phyloP scores from a whole-genome alignment of 53 echinoderm and acorn worm genomes.

The Henricia sp. region DNA sequence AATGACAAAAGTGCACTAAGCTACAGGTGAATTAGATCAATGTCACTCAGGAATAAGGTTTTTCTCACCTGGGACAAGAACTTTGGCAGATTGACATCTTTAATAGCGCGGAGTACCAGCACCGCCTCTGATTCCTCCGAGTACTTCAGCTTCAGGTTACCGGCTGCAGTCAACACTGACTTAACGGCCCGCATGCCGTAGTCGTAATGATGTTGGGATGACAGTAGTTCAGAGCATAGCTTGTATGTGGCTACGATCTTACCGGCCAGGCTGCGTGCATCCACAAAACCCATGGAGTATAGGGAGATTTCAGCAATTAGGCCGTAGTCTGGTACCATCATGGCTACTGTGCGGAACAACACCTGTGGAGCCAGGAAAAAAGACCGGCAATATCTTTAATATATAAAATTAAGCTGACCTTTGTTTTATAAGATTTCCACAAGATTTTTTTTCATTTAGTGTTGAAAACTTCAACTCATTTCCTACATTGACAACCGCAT shows the following conservation, averaged over 20 bases:
- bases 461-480: too few species aligned
- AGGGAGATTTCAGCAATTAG: slow-evolving; percentile 97
- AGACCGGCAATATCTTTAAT: background rate
- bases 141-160: slow-evolving; percentile 93
- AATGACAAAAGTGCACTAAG: too few species aligned
- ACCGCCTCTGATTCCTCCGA: slow-evolving; percentile 87
- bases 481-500: too few species aligned
- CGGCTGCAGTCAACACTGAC: slow-evolving; percentile 96
- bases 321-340: slow-evolving; percentile 99
- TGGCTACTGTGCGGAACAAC: slow-evolving; percentile 97
- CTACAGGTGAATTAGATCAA: too few species aligned
- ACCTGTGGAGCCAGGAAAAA: slow-evolving; percentile 60
- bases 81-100: slow-evolving; percentile 97
- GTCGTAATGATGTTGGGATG: slow-evolving; percentile 99
- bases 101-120: slow-evolving; percentile 93
- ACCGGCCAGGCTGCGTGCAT: slow-evolving; percentile 87
- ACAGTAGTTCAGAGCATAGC: slow-evolving; percentile 93
- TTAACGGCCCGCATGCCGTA: slow-evolving; percentile 99
- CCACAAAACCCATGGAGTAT: slow-evolving; percentile 98
- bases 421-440: too few species aligned
- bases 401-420: too few species aligned
- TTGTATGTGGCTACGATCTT: slow-evolving; percentile 97
- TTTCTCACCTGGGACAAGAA: slow-evolving; percentile 92
- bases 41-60: too few species aligned
- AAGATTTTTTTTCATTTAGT: too few species aligned